Base-by-base conservation (phyloP, 2,797 vertebrate genomes). In the Triplophysa yarkandensis region DNA sequence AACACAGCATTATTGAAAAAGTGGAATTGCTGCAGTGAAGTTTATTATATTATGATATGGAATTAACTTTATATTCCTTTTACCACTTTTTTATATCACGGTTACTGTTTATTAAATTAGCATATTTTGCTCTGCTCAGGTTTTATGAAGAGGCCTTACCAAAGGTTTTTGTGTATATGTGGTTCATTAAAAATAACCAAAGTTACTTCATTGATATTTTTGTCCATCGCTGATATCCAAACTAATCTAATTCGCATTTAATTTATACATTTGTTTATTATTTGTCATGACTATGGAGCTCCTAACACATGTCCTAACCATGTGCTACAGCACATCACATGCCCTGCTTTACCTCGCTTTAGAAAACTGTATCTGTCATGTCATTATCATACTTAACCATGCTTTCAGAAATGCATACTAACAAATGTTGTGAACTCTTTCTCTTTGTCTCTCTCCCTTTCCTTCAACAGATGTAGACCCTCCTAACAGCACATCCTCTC, bases 381-480 rank as follows among this genome's bases (percentile, higher is more conserved):
- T 17, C 25, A 41, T 43, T 65, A 32, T 36, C 43, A 63, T n/a
- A 61, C 68, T n/a, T 70, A 60, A 60, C n/a, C 28, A 27, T 14
- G 34, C 46, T 36, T 34, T 34, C 5, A 16, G n/a, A 6, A 63
- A 57, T 14, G 3, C 14, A 30, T 21, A 27, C 66, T 76, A 57
- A 77, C 67, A 48, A 1, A 46, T 58, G 57, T 65, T 39, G 25
- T 36, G 39, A 27, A n/a, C 27, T 39, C 19, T 64, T 43, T 54
- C 17, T 61, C 17, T 50, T 55, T 57, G 16, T 69, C 39, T 76
- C 14, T 52, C 16, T 68, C 27, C 65, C 43, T 48, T 25, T 68
- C 25, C 68, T 55, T 64, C 74, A 61, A n/a, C 81, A 88, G 88
- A 55, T 25, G 17, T 6, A 14, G 71, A 84, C 70, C 19, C 68